phyloP scores from a whole-genome alignment of 2,888 invertebrate species.

The Torymus aiolomorphi region DNA sequence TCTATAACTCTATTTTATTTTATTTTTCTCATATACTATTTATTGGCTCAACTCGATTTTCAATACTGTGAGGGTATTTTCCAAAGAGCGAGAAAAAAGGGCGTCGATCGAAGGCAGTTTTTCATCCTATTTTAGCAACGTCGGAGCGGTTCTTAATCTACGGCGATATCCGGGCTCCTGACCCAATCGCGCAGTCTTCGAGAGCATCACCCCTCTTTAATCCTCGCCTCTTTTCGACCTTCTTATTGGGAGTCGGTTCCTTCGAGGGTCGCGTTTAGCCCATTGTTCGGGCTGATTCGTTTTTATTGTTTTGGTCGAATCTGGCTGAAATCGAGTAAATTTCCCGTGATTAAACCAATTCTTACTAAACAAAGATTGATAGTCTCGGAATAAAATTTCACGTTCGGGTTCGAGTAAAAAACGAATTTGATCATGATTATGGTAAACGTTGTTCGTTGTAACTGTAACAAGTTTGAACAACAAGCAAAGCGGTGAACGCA shows the following conservation, averaged over 20 bases:
- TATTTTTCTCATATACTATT: no score
- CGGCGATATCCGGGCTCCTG: not conserved
- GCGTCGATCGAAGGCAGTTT: not conserved
- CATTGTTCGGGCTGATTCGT: constrained; percentile 22
- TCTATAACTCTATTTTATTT: no score
- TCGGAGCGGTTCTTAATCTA: constrained; percentile 25
- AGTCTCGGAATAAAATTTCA: no score
- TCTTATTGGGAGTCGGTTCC: not conserved
- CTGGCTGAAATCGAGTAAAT: not conserved
- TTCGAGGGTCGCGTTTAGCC: not conserved
- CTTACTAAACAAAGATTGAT: not conserved
- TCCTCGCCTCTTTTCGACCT: constrained; percentile 11
- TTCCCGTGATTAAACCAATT: not conserved
- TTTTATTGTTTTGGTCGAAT: constrained; percentile 26
- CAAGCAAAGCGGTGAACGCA: no score
- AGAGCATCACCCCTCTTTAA: constrained; percentile 24
- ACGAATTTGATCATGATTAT: no score
- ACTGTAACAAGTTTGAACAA: no score
- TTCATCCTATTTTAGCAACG: constrained; percentile 1
- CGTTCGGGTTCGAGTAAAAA: no score
- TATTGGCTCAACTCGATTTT: not conserved
- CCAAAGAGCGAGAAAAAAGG: not conserved
- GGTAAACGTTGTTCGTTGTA: no score
- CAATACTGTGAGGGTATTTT: not conserved
- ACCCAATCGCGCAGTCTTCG: not conserved